These are phyloP conservation scores for Plemyria rubiginata DNA, from an alignment of 2,888 invertebrate species.

Conservation along the genomic window DNA sequence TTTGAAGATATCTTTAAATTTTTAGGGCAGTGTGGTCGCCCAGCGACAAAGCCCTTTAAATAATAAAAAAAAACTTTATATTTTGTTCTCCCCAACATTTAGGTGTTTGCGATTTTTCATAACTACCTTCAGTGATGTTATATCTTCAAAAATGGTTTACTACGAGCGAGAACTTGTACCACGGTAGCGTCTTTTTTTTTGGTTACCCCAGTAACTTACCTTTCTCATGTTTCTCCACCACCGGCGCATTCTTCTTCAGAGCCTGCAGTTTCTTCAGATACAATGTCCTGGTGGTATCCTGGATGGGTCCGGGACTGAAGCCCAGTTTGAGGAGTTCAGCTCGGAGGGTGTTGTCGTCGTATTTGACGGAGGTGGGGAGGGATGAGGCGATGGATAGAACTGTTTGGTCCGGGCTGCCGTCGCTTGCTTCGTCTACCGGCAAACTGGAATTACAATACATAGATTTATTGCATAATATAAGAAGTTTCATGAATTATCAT, in stretches of 20 bases:
- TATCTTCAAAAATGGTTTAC: too few relatives aligned
- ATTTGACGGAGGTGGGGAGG: slow-evolving; percentile 85
- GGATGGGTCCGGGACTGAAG: slow-evolving; percentile 92
- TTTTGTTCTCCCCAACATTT: too few relatives aligned
- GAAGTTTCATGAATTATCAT: too few relatives aligned
- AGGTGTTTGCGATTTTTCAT: too few relatives aligned
- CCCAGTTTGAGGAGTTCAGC: slow-evolving; percentile 87
- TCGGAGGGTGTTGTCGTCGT: slow-evolving; percentile 84
- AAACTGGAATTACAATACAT: slow-evolving; percentile 54
- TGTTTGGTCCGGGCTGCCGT: slow-evolving; percentile 65
- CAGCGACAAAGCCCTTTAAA: too few relatives aligned
- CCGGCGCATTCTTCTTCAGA: slow-evolving; percentile 69
- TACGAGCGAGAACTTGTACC: too few relatives aligned
- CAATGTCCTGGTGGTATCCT: slow-evolving; percentile 89
- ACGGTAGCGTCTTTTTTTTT: too few relatives aligned
- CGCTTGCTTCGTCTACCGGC: slow-evolving; percentile 64
- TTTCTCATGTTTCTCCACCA: slow-evolving; percentile 51
- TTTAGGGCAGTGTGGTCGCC: too few relatives aligned
- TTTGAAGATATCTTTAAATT: too few relatives aligned
- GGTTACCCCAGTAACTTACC: slow-evolving; percentile 41
- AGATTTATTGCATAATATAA: too few relatives aligned
- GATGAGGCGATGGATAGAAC: slow-evolving; percentile 80
- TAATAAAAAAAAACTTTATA: too few relatives aligned
- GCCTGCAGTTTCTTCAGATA: slow-evolving; percentile 90
- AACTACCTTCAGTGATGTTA: too few relatives aligned